Base-by-base conservation (phyloP, 2,797 vertebrate species). In the Sphenodon punctatus region DNA sequence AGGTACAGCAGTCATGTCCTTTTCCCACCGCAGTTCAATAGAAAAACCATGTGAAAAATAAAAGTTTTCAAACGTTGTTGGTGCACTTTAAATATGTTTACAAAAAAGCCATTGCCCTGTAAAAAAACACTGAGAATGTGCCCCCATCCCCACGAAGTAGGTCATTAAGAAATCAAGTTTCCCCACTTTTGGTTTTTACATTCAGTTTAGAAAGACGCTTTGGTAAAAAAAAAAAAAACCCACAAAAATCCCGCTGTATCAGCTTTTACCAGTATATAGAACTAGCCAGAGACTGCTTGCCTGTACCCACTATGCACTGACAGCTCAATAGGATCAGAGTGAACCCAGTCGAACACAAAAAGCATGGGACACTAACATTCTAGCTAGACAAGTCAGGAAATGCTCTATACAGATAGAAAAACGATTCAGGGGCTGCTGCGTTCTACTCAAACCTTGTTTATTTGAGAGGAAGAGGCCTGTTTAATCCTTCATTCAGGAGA, bases 201-300 rank as follows among this genome's bases (percentile, higher is more conserved):
- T 80, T 88, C 75, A 65, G 58, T 65, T 78, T 48, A 43, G 14
- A 17, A 42, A 71, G 67, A 75, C 84, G 27, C 90, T 89, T 92
- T 88, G 89, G 86, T 89, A 61, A 30, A 63, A 85, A 84, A 1
- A 0, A n/a, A n/a, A n/a, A n/a, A n/a, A n/a, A n/a, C n/a, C n/a
- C n/a, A n/a, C n/a, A 7, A 74, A 53, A n/a, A 16, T 15, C 1
- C 5, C 32, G 13, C 23, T 0, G n/a, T n/a, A n/a, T n/a, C 0
- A 0, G 17, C 65, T 51, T 49, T 56, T 43, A 4, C 60, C 11
- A n/a, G 63, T 3, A 82, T 70, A 69, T 88, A 51, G 4, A 27
- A 27, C 75, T 49, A 2, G 30, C 5, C 30, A 5, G 3, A 36
- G 46, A 7, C 38, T 22, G 7, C 20, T 34, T n/a, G n/a, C n/a